phyloP scores from a whole-genome alignment of 2,113 vertebrate genomes.

The Campylorhamphus procurvoides region DNA sequence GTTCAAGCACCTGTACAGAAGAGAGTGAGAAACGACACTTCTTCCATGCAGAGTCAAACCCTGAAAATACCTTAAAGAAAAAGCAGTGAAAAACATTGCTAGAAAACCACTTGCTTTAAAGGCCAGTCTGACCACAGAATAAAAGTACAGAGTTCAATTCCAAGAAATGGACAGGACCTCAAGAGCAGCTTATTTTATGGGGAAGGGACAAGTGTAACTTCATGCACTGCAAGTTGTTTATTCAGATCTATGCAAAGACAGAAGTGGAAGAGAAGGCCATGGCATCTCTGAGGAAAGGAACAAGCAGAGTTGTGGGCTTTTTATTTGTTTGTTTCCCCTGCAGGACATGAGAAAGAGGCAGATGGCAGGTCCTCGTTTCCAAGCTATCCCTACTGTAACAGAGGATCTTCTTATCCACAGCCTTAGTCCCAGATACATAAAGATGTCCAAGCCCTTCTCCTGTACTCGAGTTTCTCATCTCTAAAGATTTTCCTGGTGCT shows the following conservation, averaged over 20 bases:
- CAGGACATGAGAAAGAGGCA: background rate
- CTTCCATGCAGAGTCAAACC: background rate
- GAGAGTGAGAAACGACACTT: background rate
- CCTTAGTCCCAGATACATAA: background rate
- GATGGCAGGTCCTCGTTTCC: background rate
- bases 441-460: background rate
- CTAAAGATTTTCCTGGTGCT: background rate
- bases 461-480: background rate
- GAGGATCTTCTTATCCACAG: background rate
- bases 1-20: background rate
- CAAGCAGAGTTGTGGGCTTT: background rate
- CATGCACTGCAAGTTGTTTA: background rate
- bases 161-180: background rate
- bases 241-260: background rate
- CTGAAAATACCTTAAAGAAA: background rate
- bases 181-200: background rate
- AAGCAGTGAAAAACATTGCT: slow-evolving; percentile 14
- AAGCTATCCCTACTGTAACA: background rate
- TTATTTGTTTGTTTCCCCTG: too few relatives aligned
- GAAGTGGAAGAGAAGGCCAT: background rate
- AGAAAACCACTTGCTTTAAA: slow-evolving; percentile 28
- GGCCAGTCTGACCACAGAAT: background rate
- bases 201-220: background rate
- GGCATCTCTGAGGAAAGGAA: background rate
- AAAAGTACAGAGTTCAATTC: background rate